phyloP scores from a whole-genome alignment of 2,797 vertebrate genomes.

The Argya squamiceps region DNA sequence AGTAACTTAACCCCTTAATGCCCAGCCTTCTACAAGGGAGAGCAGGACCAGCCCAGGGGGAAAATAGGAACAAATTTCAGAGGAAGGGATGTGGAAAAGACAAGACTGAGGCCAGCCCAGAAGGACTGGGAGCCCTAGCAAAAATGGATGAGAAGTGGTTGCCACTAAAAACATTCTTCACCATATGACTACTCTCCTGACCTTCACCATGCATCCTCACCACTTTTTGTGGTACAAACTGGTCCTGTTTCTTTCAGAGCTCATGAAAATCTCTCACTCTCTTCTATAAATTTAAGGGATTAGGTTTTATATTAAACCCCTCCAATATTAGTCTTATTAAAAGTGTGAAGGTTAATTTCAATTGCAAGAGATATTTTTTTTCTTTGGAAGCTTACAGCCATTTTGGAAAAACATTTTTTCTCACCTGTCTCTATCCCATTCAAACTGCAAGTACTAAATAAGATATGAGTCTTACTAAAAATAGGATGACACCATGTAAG shows the following conservation, averaged over 20 bases:
- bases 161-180: background rate
- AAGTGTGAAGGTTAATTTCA: background rate
- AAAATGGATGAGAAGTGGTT: background rate
- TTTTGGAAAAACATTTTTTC: background rate
- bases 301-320: background rate
- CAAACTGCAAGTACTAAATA: background rate
- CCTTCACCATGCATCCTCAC: background rate
- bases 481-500: background rate
- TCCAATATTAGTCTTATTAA: background rate
- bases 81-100: background rate
- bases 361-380: background rate
- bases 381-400: background rate
- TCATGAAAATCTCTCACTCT: background rate
- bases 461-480: background rate
- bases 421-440: background rate
- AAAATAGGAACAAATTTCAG: background rate
- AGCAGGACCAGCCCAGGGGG: fast-evolving
- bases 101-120: background rate
- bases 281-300: background rate
- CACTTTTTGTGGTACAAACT: background rate
- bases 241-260: background rate
- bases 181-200: background rate
- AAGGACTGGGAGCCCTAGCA: background rate
- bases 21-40: fast-evolving
- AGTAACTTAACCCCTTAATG: background rate